Conservation (phyloP, 2,888 invertebrate genomes). For the Melanophora roralis region DNA sequence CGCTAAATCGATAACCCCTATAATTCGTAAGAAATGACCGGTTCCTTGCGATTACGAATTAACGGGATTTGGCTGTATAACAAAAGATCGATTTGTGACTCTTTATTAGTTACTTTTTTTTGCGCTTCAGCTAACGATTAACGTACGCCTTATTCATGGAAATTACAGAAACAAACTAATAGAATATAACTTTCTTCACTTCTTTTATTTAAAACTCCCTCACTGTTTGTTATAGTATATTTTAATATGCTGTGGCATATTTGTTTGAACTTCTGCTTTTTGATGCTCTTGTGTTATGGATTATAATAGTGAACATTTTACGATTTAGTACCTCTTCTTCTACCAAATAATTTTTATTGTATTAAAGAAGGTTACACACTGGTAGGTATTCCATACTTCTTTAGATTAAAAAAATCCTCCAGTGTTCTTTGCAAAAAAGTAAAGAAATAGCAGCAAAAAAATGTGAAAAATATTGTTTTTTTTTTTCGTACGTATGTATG, state of each 20-base stretch:
- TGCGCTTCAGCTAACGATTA: too few relatives aligned
- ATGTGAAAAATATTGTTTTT: conserved; percentile 49
- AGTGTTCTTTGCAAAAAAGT: conserved; percentile 2
- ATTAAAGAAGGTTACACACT: conserved; percentile 58
- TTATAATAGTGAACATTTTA: conserved; percentile 45
- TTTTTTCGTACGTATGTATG: conserved; percentile 1
- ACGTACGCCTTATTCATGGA: too few relatives aligned
- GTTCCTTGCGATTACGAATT: too few relatives aligned
- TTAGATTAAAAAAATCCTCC: conserved; percentile 19
- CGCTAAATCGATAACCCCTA: too few relatives aligned
- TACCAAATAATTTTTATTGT: conserved; percentile 24
- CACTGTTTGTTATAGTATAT: not conserved
- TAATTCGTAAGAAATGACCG: too few relatives aligned
- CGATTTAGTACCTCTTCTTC: conserved; percentile 4
- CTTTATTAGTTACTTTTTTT: too few relatives aligned
- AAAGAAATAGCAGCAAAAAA: conserved; percentile 20
- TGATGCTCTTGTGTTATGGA: conserved; percentile 18
- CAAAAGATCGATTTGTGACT: too few relatives aligned
- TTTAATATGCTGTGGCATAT: not conserved
- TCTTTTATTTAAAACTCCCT: not conserved
- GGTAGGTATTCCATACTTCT: conserved; percentile 50
- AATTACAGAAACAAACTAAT: too few relatives aligned
- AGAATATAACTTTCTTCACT: too few relatives aligned
- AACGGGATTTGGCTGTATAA: too few relatives aligned
- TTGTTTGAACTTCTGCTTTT: not conserved